Evolutionary conservation across 2,888 invertebrate species (phyloP), one percentile per base, ranked within the genome.

Genomic region (Cheilosia variabilis): DNA sequence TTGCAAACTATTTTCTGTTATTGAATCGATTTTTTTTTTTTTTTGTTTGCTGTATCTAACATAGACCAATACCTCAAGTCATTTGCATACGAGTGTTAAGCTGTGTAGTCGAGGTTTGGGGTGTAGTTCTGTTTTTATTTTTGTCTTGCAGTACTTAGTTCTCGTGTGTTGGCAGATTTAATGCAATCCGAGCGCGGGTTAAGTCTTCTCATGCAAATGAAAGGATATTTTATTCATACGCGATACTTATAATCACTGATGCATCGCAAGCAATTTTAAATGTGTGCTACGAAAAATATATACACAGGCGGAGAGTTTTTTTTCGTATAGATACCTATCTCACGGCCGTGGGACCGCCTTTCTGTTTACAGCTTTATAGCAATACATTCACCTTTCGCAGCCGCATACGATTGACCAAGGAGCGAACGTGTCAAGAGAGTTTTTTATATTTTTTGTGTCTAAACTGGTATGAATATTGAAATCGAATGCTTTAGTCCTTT

Each of bases 401-500:
- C 45, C 24, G 37, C 7, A 34, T 22, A 6, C 45, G 22, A 5
- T 17, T 17, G 66, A 41, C 31, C 34, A 17, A 27, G 31, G 19
- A 45, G 37, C 5, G 10, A 31, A 53, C 45, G 47, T 65, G 19
- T 55, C 73, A 34, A 55, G 75, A 50, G 13, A 13, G 13, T 37
- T 55, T 47, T 47, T 50, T 27, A 7, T 27, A 27, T 27, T 6
- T 58, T 57, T 75, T 19, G 57, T 34, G 55, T 37, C 75, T 9
- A 50, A 24, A 34, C 9, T 19, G 47, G 88, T 89, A 91, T 91
- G 90, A 90, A 90, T 90, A 90, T 91, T 90, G 89, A 90, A 90
- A 90, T 90, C 89, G 90, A 90, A 91, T 90, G 7, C 7, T 5
- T 5, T 2, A 17, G 45, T 45, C 45, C 45, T 45, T 45, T 45